phyloP scores from a whole-genome alignment of 2,113 vertebrate species.

The Tupaia tana region DNA sequence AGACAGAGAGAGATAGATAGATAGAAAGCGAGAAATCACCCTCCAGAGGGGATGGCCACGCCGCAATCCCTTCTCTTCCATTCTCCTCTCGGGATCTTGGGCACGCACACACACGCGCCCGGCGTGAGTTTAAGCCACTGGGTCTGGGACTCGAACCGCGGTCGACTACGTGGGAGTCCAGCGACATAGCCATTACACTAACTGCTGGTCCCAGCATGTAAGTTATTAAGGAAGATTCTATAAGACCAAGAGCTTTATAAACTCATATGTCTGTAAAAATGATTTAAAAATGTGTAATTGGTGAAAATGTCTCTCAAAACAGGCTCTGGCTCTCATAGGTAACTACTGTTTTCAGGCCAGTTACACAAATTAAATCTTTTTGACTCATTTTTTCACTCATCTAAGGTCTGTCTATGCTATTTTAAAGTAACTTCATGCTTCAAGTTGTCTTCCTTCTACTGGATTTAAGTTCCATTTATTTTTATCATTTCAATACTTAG shows the following conservation, averaged over 20 bases:
- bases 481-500: neutral
- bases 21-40: too few species aligned
- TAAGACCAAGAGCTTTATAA: neutral
- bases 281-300: conserved; percentile 6
- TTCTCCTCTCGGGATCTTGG: too few species aligned
- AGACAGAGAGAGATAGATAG: too few species aligned
- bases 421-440: neutral
- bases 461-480: neutral
- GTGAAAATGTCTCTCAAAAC: neutral
- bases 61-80: too few species aligned
- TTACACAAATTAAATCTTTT: neutral
- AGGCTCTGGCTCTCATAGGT: neutral
- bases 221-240: neutral
- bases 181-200: too few species aligned
- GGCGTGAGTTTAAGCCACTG: too few species aligned
- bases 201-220: too few species aligned
- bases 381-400: neutral
- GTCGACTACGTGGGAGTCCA: too few species aligned
- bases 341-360: neutral
- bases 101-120: too few species aligned
- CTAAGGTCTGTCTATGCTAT: neutral
- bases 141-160: too few species aligned
- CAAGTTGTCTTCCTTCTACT: neutral
- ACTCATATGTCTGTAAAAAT: neutral
- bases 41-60: too few species aligned